Base-by-base conservation (phyloP, 2,113 vertebrate species). In the Motacilla alba region DNA sequence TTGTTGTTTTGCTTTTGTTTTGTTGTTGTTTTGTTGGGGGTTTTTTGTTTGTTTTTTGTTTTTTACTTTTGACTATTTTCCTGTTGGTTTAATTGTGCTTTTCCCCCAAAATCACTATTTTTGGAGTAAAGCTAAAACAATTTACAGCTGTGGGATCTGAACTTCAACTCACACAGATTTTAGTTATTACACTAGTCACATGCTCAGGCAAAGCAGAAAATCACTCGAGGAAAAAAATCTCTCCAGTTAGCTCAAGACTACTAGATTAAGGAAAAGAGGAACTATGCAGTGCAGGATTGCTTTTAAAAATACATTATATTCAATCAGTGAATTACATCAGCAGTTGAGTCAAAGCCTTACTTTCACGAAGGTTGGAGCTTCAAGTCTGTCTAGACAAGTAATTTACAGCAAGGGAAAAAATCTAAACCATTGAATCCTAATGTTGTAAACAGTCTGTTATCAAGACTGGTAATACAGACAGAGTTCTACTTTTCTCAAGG, bases 391-490 rank as follows among this genome's bases (percentile, higher is more conserved):
- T 95, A 95, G 89, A 94, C 87, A 95, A 92, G 70, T 52, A 80
- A 94, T 92, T 95, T 96, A 86, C 52, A 78, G 24, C 11, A 22
- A 50, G 26, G 24, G 35, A 49, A 83, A 74, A 91, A 59, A 53
- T 35, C 47, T 33, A 83, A 92, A 85, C 76, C 26, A 59, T 33
- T 91, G 91, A 89, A 83, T 68, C 49, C 30, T 79, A 78, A 60
- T 63, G 67, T 58, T 92, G 85, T 93, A 96, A 97, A 95, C 81
- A 94, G 24, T 77, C 79, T 92, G 73, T 90, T 94, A 96, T 95
- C 94, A 95, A 92, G 92, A 59, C 49, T 81, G 43, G 66, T 46
- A 77, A 52, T 53, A 72, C 43, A 76, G 59, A 87, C 79, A 93
- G 50, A 67, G 30, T 30, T 52, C 47, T 93, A 35, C 85, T 96